phyloP scores from a whole-genome alignment of 1,140 invertebrate species.

The Zaprionus nigranus region DNA sequence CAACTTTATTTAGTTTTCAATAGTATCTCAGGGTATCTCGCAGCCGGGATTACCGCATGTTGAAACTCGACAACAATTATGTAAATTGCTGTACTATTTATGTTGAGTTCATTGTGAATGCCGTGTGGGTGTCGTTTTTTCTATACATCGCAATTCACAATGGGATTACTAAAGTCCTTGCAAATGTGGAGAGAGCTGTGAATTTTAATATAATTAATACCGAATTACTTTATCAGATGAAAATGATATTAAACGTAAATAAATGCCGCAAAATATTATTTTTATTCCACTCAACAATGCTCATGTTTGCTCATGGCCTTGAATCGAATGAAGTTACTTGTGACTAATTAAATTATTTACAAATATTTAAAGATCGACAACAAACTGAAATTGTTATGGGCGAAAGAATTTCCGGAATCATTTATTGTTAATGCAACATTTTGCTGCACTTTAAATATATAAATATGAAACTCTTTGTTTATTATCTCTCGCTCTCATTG shows the following conservation, averaged over 20 bases:
- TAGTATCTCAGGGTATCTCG: background rate
- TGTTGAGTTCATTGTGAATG: slow-evolving; percentile 39
- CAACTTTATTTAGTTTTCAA: background rate
- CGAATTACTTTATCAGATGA: slow-evolving; percentile 10
- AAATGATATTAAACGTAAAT: slow-evolving; percentile 38
- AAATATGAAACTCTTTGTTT: background rate
- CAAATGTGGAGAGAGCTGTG: slow-evolving; percentile 48
- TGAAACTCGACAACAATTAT: slow-evolving; percentile 52
- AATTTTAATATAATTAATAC: slow-evolving; percentile 66
- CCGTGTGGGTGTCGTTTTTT: slow-evolving; percentile 36
- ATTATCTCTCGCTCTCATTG: background rate
- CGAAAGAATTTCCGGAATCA: background rate
- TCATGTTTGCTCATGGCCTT: background rate
- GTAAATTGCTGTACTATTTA: slow-evolving; percentile 57
- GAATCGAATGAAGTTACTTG: background rate
- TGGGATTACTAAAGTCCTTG: slow-evolving; percentile 39
- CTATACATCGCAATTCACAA: slow-evolving; percentile 41
- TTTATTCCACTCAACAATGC: background rate
- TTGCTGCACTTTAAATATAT: background rate
- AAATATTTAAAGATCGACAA: background rate
- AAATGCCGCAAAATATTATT: slow-evolving; percentile 9
- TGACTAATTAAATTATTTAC: slow-evolving; percentile 3
- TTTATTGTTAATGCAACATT: background rate
- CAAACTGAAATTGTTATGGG: background rate
- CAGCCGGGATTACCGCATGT: background rate